Percentiles rank a stretch among this genome's conserved stretches.
These are phyloP conservation scores for Argya squamiceps DNA, from an alignment of 2,797 vertebrate species.

Conservation along the genomic window DNA sequence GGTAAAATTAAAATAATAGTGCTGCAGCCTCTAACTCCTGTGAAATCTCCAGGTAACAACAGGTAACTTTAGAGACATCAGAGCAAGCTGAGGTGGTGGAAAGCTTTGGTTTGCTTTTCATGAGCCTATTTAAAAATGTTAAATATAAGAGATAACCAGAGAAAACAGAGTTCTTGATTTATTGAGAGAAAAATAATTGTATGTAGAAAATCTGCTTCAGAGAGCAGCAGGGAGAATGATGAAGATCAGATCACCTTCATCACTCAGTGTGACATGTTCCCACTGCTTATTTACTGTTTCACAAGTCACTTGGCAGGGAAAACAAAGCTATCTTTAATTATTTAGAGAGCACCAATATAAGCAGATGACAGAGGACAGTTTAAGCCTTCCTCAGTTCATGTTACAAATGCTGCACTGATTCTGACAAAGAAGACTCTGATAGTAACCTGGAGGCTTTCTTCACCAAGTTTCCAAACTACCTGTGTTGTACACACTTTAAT, in stretches of 20 bases:
- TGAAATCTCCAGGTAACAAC: background rate
- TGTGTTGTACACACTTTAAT: accelerated
- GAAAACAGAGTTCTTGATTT: background rate
- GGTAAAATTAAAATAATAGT: background rate
- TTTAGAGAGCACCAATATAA: background rate
- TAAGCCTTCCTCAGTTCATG: background rate
- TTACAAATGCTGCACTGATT: background rate
- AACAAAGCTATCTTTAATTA: background rate
- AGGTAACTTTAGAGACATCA: background rate
- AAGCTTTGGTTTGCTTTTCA: background rate
- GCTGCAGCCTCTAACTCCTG: background rate
- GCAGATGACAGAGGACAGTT: background rate
- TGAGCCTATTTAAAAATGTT: background rate
- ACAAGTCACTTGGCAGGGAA: background rate
- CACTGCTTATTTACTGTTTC: background rate
- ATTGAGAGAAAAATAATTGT: background rate
- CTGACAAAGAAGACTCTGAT: background rate
- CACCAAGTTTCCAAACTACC: background rate
- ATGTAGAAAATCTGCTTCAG: background rate
- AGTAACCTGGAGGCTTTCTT: background rate
- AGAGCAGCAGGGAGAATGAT: background rate
- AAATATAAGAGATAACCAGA: background rate
- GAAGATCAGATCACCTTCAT: background rate
- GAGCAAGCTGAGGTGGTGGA: background rate
- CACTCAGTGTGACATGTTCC: background rate